phyloP scores from a whole-genome alignment of 92 coral and sea anemone genomes.

The Bergia sp. region DNA sequence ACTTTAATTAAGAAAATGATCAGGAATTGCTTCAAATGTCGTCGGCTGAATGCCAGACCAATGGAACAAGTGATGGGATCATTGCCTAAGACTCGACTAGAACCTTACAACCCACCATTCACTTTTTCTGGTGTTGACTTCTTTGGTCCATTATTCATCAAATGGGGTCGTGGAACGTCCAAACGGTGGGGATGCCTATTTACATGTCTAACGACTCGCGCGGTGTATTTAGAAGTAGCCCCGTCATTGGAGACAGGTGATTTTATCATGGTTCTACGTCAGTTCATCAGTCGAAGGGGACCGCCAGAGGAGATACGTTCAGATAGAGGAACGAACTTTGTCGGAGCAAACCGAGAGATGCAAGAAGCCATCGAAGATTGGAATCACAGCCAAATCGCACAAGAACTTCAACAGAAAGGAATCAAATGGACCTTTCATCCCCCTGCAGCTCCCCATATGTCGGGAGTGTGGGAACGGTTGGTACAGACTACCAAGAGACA shows the following conservation, averaged over 20 bases:
- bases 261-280: slow-evolving; percentile 64
- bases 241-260: slow-evolving; percentile 66
- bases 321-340: slow-evolving; percentile 67
- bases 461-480: slow-evolving; percentile 65
- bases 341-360: slow-evolving; percentile 66
- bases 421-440: slow-evolving; percentile 68
- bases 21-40: too few relatives aligned
- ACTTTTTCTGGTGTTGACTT: slow-evolving; percentile 64
- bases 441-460: slow-evolving; percentile 68
- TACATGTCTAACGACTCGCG: slow-evolving; percentile 67
- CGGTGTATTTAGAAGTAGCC: slow-evolving; percentile 63
- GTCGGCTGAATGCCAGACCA: too few relatives aligned
- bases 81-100: slow-evolving; percentile 57
- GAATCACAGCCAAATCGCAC: slow-evolving; percentile 57
- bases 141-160: slow-evolving; percentile 63
- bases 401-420: slow-evolving; percentile 54
- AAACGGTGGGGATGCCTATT: slow-evolving; percentile 72
- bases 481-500: slow-evolving; percentile 61
- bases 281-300: slow-evolving; percentile 71
- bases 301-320: slow-evolving; percentile 67
- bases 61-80: slow-evolving; percentile 65
- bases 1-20: too few relatives aligned
- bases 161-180: slow-evolving; percentile 72
- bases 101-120: slow-evolving; percentile 70
- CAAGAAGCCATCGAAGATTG: slow-evolving; percentile 55